phyloP scores from a whole-genome alignment of 2,113 vertebrate genomes.

The Desmodus rotundus region DNA sequence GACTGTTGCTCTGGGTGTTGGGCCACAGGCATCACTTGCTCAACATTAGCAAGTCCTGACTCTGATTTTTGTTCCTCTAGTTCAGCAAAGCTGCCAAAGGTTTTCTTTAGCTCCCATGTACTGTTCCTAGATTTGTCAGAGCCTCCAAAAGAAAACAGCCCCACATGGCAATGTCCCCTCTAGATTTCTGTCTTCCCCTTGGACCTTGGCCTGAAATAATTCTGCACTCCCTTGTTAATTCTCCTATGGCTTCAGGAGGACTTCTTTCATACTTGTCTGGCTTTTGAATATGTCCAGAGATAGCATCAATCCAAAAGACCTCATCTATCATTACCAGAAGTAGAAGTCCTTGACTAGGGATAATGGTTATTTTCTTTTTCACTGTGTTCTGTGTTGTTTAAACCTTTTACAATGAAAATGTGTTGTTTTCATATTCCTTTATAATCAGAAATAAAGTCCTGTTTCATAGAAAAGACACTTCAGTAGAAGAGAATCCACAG shows the following conservation, averaged over 20 bases:
- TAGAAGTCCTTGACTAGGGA: neutral
- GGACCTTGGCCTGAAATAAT: neutral
- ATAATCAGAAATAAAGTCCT: neutral
- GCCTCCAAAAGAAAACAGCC: neutral
- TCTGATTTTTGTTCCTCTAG: neutral
- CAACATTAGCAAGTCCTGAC: neutral
- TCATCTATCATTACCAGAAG: neutral
- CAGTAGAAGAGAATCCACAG: neutral
- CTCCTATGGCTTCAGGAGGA: neutral
- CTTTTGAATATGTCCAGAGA: neutral
- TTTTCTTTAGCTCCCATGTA: neutral
- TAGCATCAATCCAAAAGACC: neutral
- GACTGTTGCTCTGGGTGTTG: neutral
- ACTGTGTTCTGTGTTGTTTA: neutral
- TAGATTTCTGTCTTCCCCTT: neutral
- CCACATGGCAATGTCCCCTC: rapidly evolving
- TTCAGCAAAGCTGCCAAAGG: neutral
- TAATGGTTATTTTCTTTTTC: neutral
- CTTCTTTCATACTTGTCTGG: neutral
- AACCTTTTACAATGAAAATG: neutral
- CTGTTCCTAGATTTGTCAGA: neutral
- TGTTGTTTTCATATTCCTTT: neutral
- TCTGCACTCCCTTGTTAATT: neutral
- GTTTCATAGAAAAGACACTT: neutral
- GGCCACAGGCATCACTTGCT: neutral